These are phyloP conservation scores for Aspiorhynchus laticeps DNA, from an alignment of 2,113 vertebrate species.

Conservation along the genomic window DNA sequence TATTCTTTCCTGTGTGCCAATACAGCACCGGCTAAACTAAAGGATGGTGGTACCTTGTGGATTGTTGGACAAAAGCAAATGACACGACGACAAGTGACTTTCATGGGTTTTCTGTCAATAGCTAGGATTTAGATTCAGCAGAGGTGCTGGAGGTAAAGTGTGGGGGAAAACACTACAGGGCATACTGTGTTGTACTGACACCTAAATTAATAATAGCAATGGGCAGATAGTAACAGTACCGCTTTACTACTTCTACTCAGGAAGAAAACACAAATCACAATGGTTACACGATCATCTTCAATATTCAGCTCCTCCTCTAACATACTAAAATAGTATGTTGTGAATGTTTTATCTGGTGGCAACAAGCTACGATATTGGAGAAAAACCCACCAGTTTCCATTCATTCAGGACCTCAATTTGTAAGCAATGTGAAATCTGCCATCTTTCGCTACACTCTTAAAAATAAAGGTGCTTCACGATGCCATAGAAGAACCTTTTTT, in stretches of 20 bases:
- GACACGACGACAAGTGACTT: conserved; percentile 9
- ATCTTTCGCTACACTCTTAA: too few species aligned
- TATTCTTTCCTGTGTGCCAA: conserved; percentile 17
- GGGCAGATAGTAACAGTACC: background rate
- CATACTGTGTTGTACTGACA: background rate
- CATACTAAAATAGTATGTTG: background rate
- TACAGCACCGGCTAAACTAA: background rate
- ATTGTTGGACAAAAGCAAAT: conserved; percentile 44
- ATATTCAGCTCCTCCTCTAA: background rate
- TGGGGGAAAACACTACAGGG: background rate
- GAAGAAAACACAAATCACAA: background rate
- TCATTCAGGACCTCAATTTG: too few species aligned
- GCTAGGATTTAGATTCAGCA: conserved; percentile 24
- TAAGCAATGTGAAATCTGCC: too few species aligned
- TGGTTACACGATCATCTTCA: background rate
- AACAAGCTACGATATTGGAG: background rate
- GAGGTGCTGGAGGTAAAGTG: conserved; percentile 4
- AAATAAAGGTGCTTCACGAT: too few species aligned
- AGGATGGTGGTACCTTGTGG: conserved; percentile 15
- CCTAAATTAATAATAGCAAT: background rate
- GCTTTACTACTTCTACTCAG: background rate
- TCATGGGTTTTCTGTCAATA: conserved; percentile 22
- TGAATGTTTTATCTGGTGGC: background rate
- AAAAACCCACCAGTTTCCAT: too few species aligned
- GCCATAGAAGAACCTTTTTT: too few species aligned